Conservation (phyloP, 2,113 vertebrate species). For the Alces alces region DNA sequence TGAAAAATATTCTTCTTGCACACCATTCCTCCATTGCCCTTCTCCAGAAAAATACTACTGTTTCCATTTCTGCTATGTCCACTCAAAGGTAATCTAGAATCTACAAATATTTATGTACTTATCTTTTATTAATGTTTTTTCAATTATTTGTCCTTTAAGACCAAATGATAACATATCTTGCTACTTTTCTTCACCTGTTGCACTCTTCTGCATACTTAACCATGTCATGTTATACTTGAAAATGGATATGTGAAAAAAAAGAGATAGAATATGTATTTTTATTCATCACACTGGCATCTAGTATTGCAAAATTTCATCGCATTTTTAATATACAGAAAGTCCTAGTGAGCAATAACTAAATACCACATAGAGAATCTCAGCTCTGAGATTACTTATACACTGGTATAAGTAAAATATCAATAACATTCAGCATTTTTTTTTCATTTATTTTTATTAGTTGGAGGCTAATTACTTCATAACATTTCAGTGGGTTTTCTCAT, state of each 20-base stretch:
- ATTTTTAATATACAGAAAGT: constrained; percentile 11
- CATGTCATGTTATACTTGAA: constrained; percentile 4
- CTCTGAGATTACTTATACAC: neutral
- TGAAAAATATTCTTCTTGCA: neutral
- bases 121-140: neutral
- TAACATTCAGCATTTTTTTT: neutral
- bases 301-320: neutral
- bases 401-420: neutral
- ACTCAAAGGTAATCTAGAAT: constrained; percentile 28
- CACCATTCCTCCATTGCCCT: neutral
- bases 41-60: neutral
- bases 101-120: neutral
- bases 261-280: neutral
- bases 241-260: neutral
- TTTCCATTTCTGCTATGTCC: neutral
- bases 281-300: neutral
- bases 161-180: neutral
- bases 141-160: neutral
- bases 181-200: neutral
- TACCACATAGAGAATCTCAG: neutral
- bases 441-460: no score
- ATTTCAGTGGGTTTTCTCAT: no score
- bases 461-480: no score
- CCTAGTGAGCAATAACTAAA: neutral
- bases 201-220: neutral